Conservation (phyloP, 2,797 vertebrate genomes). For the Gymnoscopelus microlampas region DNA sequence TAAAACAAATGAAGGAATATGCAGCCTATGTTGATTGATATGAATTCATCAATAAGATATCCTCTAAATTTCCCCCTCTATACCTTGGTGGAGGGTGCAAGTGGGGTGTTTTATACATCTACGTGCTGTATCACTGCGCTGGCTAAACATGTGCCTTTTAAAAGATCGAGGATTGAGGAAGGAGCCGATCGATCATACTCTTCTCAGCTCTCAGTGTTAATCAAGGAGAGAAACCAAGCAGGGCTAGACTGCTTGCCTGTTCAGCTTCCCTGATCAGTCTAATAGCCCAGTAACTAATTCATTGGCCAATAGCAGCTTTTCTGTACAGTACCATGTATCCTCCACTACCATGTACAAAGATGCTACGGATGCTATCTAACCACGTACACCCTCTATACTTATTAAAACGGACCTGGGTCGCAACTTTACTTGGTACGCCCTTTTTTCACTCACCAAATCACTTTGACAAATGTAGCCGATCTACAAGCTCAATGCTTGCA, state of each 20-base stretch:
- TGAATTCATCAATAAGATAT: not conserved
- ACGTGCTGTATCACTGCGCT: not conserved
- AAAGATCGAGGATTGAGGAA: slow-evolving; percentile 23
- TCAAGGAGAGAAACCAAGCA: slow-evolving; percentile 51
- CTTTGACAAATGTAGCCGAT: no score
- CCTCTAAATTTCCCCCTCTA: not conserved
- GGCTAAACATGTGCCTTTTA: slow-evolving; percentile 24
- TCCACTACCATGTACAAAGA: not conserved
- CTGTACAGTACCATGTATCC: slow-evolving; percentile 12
- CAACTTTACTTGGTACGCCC: no score
- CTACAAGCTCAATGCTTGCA: no score
- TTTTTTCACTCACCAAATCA: no score
- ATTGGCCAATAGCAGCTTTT: not conserved
- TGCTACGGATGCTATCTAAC: no score
- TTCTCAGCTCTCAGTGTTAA: slow-evolving; percentile 53
- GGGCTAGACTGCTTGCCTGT: slow-evolving; percentile 14
- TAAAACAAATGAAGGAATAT: not conserved
- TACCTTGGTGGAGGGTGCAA: not conserved
- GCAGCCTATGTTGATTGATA: not conserved
- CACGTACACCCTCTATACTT: no score
- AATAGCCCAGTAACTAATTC: slow-evolving; percentile 31
- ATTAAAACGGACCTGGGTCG: no score
- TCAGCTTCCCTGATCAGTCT: slow-evolving; percentile 35
- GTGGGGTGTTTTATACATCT: slow-evolving; percentile 12
- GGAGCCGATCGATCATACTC: slow-evolving; percentile 53